Evolutionary conservation across 2,797 vertebrate species (phyloP).

Genomic region (Macrochelys suwanniensis): DNA sequence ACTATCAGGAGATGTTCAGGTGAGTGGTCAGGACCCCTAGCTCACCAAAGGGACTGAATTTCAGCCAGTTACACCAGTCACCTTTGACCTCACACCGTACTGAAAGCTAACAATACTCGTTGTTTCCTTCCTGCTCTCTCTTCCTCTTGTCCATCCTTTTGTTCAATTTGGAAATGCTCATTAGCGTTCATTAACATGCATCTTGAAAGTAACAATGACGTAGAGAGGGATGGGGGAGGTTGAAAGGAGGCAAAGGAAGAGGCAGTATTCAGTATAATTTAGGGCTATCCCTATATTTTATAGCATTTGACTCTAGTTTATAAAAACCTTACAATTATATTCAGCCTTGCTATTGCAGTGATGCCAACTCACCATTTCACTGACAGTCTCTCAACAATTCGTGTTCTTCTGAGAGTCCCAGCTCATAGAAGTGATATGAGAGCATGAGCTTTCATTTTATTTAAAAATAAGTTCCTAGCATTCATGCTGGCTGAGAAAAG

Average conservation of each 20-base stretch:
- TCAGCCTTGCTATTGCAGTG: background rate
- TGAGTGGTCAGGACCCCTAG: background rate
- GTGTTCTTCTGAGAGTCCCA: rapidly evolving
- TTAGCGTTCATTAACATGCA: slow-evolving; percentile 40
- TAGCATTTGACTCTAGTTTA: background rate
- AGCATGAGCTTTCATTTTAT: background rate
- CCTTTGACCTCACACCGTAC: background rate
- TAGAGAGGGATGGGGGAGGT: background rate
- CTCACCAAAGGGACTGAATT: background rate
- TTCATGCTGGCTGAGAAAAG: background rate
- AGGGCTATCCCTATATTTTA: background rate
- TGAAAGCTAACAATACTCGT: background rate
- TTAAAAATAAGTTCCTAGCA: rapidly evolving
- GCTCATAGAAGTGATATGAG: background rate
- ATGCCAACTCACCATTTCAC: background rate
- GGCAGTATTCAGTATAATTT: background rate
- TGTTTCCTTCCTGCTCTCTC: background rate
- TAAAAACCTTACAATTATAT: too few relatives aligned
- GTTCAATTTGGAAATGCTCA: slow-evolving; percentile 28
- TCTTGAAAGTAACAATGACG: slow-evolving; percentile 34
- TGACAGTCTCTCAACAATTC: background rate
- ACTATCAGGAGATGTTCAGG: background rate
- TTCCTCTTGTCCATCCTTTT: slow-evolving; percentile 1
- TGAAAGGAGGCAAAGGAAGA: rapidly evolving
- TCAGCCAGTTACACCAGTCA: background rate